Evolutionary conservation across 2,888 invertebrate species (phyloP).

Genomic region (Boloria selene): DNA sequence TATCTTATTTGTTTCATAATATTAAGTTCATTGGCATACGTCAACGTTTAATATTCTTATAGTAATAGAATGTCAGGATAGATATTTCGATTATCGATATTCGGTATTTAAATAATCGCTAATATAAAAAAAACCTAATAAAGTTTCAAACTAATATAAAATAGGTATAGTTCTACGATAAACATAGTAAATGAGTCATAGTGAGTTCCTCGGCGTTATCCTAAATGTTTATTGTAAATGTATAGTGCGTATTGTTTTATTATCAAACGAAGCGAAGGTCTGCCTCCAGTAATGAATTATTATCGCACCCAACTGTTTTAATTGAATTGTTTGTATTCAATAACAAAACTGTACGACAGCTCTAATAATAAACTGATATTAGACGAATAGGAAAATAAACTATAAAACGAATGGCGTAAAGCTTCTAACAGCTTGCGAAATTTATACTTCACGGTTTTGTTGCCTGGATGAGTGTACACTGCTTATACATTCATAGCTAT

Average conservation of each 20-base stretch:
- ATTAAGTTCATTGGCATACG: too few species aligned
- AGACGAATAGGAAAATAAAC: conserved; percentile 29
- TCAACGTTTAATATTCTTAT: too few species aligned
- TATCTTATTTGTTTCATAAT: too few species aligned
- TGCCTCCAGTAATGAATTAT: conserved; percentile 32
- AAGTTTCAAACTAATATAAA: too few species aligned
- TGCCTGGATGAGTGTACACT: conserved; percentile 26
- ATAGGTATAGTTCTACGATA: not conserved
- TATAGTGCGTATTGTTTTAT: conserved; percentile 14
- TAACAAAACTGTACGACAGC: conserved; percentile 42
- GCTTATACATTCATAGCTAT: conserved; percentile 5
- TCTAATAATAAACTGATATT: conserved; percentile 26
- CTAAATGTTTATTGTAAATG: conserved; percentile 5
- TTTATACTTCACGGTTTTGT: conserved; percentile 18
- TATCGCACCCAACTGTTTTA: conserved; percentile 46
- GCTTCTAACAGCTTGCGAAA: conserved; percentile 25
- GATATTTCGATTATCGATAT: too few species aligned
- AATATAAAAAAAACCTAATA: too few species aligned
- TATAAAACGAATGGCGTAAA: conserved; percentile 26
- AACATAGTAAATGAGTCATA: not conserved
- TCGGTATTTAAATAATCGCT: too few species aligned
- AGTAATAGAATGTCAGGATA: too few species aligned
- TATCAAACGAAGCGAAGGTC: conserved; percentile 22
- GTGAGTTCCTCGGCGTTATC: not conserved
- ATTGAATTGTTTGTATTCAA: conserved; percentile 54